A percentile compares a stretch with the other conserved stretches of the same genome.
These are phyloP conservation scores for Momotus momota DNA, from an alignment of 2,797 vertebrate species.

Conservation along the genomic window DNA sequence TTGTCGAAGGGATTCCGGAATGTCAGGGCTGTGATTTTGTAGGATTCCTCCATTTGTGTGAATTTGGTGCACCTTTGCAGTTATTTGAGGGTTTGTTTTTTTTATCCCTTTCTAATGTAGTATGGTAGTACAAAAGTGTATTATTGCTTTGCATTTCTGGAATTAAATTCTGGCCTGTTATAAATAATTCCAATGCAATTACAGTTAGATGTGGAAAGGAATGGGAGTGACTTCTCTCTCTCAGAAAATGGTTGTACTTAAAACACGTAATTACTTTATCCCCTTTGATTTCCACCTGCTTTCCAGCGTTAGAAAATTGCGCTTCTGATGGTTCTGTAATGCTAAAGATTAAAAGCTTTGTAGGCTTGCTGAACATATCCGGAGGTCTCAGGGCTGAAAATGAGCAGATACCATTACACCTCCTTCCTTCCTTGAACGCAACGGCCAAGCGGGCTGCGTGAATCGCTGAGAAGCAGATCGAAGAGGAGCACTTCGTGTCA, in stretches of 20 bases:
- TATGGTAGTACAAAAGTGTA: not conserved
- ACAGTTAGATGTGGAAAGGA: not conserved
- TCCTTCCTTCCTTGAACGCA: rapidly evolving
- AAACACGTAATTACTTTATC: not conserved
- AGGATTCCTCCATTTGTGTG: not conserved
- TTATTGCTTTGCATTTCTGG: not conserved
- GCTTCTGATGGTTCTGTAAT: not conserved
- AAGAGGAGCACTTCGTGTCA: not conserved
- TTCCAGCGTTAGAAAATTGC: not conserved
- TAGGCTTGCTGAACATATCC: not conserved
- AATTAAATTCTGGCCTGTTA: not conserved
- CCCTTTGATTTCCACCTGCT: slow-evolving; percentile 4
- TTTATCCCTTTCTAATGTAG: not conserved
- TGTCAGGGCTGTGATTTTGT: not conserved
- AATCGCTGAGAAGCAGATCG: not conserved
- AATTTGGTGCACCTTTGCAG: not conserved
- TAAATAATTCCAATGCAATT: not conserved
- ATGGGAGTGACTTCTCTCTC: not conserved
- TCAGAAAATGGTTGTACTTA: not conserved
- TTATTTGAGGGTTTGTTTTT: not conserved
- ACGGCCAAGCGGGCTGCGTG: not conserved
- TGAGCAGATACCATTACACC: not conserved
- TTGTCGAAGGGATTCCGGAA: not conserved
- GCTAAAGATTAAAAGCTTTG: not conserved
- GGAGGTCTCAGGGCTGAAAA: not conserved